Conservation (phyloP, 2,797 vertebrate genomes). For the Yasuhikotakia modesta region DNA sequence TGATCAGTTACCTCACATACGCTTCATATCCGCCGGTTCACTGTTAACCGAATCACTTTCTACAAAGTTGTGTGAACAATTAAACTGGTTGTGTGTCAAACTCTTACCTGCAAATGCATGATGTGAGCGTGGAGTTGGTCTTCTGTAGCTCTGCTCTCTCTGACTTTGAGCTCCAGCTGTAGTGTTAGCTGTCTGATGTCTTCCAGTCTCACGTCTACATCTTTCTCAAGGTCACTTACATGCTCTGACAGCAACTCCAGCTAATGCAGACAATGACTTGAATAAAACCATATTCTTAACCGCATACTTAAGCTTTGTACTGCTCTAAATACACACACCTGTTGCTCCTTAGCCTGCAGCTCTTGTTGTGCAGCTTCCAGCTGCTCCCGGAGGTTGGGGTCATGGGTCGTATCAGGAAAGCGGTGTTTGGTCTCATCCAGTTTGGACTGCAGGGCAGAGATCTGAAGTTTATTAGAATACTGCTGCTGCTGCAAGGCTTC, state of each 20-base stretch:
- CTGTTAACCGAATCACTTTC: too few relatives aligned
- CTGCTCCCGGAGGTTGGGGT: conserved; percentile 75
- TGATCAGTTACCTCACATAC: background rate
- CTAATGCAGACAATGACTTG: conserved; percentile 73
- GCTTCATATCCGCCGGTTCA: background rate
- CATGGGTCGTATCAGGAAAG: conserved; percentile 67
- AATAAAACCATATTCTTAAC: too few relatives aligned
- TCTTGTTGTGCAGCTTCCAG: conserved; percentile 75
- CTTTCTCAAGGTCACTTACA: conserved; percentile 79
- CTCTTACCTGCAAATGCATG: conserved; percentile 71
- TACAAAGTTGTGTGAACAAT: too few relatives aligned
- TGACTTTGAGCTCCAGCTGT: conserved; percentile 78
- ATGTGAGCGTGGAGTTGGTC: conserved; percentile 70
- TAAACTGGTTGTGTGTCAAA: too few relatives aligned
- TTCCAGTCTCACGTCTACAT: conserved; percentile 77
- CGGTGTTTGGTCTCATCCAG: conserved; percentile 82
- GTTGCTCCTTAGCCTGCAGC: conserved; percentile 75
- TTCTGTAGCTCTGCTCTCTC: conserved; percentile 61
- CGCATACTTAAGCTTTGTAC: background rate
- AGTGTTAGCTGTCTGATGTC: conserved; percentile 81
- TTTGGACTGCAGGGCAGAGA: conserved; percentile 86
- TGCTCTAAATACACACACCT: conserved; percentile 70
- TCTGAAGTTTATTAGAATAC: conserved; percentile 82
- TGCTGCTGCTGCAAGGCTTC: conserved; percentile 87
- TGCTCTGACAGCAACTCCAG: conserved; percentile 77